phyloP scores from a whole-genome alignment of 2,113 vertebrate genomes.

The Archilochus colubris region DNA sequence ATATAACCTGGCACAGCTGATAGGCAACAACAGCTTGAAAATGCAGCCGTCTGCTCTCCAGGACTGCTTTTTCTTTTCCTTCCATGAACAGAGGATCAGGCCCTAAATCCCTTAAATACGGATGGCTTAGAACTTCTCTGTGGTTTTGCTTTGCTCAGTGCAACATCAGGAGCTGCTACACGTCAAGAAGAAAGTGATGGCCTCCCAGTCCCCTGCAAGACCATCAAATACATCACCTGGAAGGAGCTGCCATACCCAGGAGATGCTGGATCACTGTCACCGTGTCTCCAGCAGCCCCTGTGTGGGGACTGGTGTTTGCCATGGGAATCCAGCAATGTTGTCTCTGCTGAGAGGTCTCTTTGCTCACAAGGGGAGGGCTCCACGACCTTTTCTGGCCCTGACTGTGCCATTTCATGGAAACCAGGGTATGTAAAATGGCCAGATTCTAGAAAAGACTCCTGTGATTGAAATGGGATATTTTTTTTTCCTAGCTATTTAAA shows the following conservation, averaged over 20 bases:
- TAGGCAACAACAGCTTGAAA: not conserved
- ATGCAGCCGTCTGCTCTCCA: not conserved
- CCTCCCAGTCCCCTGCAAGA: not conserved
- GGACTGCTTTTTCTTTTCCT: not conserved
- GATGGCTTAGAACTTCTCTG: not conserved
- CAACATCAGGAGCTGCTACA: not conserved
- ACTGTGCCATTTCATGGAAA: not conserved
- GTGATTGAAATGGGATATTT: constrained; percentile 12
- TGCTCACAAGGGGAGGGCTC: not conserved
- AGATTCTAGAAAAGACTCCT: not conserved
- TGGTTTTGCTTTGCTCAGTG: not conserved
- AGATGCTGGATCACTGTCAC: not conserved
- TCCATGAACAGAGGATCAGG: not conserved
- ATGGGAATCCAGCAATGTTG: not conserved
- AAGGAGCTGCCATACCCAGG: not conserved
- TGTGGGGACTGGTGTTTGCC: not conserved
- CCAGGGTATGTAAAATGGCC: not conserved
- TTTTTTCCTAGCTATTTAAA: not conserved
- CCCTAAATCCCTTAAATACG: not conserved
- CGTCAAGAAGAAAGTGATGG: not conserved
- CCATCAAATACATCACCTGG: not conserved
- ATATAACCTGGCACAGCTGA: not conserved
- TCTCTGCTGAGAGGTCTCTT: not conserved
- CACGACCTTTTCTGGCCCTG: not conserved
- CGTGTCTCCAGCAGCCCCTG: not conserved